A percentile compares a stretch with the other conserved stretches of the same genome.
Evolutionary conservation across 2,797 vertebrate genomes (phyloP).

Genomic region (Nasua narica): DNA sequence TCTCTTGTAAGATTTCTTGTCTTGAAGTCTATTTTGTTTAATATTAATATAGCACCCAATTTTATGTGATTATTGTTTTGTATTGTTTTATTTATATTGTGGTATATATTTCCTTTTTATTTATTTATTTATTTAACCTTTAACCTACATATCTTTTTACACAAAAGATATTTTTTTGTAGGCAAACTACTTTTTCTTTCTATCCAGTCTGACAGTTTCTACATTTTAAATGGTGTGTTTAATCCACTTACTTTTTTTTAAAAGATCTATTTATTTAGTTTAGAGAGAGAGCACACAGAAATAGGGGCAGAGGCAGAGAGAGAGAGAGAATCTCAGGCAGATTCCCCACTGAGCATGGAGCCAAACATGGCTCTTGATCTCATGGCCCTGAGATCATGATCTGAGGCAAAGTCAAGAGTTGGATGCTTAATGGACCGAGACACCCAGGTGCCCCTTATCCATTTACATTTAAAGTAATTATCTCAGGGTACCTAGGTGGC

Average conservation of each 20-base stretch:
- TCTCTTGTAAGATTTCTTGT: neutral
- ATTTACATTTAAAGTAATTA: neutral
- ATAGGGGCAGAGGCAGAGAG: neutral
- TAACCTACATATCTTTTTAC: neutral
- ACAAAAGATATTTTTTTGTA: neutral
- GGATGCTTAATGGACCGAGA: neutral
- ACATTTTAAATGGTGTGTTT: neutral
- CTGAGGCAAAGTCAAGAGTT: neutral
- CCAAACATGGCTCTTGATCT: neutral
- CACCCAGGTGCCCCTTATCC: neutral
- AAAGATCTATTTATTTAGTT: neutral
- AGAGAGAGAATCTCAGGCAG: neutral
- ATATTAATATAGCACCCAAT: neutral
- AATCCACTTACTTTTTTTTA: neutral
- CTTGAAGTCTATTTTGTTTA: neutral
- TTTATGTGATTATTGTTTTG: neutral
- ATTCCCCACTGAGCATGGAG: neutral
- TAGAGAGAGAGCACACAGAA: neutral
- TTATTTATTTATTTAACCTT: neutral
- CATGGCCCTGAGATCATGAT: neutral
- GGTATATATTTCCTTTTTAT: neutral
- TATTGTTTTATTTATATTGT: neutral
- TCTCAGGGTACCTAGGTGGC: neutral
- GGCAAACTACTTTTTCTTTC: neutral
- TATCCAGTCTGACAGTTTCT: neutral